Conservation (phyloP, 92 coral and sea anemone species). For the Montipora capitata region DNA sequence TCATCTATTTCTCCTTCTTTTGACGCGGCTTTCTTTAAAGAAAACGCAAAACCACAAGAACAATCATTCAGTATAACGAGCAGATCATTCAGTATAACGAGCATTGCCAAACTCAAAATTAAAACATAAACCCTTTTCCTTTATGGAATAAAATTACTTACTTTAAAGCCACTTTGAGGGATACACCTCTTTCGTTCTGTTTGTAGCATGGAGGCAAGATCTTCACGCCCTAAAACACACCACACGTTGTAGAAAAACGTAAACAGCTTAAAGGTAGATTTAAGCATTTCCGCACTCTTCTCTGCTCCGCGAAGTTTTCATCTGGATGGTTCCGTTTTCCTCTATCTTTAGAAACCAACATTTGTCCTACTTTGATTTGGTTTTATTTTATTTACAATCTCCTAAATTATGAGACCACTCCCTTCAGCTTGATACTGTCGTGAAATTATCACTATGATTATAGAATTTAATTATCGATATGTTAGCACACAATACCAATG, state of each 20-base stretch:
- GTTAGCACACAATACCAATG: conserved; percentile 63
- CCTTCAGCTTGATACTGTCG: too few relatives aligned
- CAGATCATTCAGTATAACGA: not conserved
- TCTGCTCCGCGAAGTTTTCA: too few relatives aligned
- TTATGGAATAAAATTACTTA: conserved; percentile 21
- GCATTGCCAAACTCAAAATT: not conserved
- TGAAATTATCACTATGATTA: too few relatives aligned
- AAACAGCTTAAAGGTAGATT: not conserved
- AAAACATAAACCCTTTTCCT: too few relatives aligned
- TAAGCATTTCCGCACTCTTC: not conserved
- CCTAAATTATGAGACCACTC: too few relatives aligned
- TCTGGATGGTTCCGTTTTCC: too few relatives aligned
- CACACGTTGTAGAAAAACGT: not conserved
- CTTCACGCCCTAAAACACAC: conserved; percentile 24
- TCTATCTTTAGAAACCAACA: too few relatives aligned
- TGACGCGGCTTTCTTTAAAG: conserved; percentile 65
- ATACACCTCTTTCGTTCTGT: conserved; percentile 7
- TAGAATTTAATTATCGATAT: too few relatives aligned
- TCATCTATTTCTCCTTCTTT: conserved; percentile 91
- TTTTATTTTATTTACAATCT: too few relatives aligned
- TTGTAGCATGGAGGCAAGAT: conserved; percentile 40
- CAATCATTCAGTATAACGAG: not conserved
- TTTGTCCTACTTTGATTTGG: too few relatives aligned
- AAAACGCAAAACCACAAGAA: not conserved
- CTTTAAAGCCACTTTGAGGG: conserved; percentile 80